Conservation (phyloP, 2,888 invertebrate species). For the Caenorhabditis afra region DNA sequence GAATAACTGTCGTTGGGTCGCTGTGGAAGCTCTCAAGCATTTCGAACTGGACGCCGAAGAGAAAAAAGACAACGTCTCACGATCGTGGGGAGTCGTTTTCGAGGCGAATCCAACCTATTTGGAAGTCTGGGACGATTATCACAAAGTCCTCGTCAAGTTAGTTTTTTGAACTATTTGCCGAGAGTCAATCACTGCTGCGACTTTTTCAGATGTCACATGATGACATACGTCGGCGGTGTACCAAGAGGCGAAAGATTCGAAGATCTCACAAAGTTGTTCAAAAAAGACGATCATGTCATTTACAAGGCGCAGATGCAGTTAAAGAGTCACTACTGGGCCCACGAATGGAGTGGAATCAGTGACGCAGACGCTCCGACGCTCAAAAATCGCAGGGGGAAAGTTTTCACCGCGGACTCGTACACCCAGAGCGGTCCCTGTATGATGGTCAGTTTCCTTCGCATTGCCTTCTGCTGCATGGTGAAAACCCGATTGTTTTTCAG, state of each 20-base stretch:
- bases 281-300: conserved; percentile 21
- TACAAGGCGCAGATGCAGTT: conserved; percentile 5
- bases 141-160: neutral
- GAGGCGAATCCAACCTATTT: neutral
- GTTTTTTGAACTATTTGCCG: neutral
- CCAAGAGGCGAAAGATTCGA: neutral
- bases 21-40: conserved; percentile 12
- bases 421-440: conserved; percentile 1
- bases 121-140: neutral
- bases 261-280: conserved; percentile 18
- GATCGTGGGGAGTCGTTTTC: neutral
- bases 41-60: neutral
- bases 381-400: neutral
- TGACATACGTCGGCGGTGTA: conserved; percentile 42
- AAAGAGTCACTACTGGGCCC: neutral
- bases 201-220: conserved; percentile 29
- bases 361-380: neutral
- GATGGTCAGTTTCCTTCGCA: neutral
- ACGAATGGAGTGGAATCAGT: conserved; percentile 23
- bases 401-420: neutral
- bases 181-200: too few species aligned
- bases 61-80: neutral
- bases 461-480: too few species aligned
- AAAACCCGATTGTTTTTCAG: neutral
- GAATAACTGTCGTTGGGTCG: conserved; percentile 40